Evolutionary conservation across 2,888 invertebrate genomes (phyloP).

Genomic region (Hydroisotoma schaefferi): DNA sequence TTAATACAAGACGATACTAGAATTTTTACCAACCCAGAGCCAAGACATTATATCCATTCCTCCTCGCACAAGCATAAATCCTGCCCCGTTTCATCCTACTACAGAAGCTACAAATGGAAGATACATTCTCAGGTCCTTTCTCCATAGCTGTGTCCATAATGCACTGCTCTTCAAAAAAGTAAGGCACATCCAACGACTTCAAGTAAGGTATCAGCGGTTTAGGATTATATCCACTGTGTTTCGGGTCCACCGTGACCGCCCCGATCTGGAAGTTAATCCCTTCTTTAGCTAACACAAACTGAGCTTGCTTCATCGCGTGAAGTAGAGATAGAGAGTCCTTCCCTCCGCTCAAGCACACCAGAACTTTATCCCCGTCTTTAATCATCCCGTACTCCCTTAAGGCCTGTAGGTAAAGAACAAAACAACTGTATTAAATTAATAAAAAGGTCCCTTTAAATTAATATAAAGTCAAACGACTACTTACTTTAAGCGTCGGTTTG

Average conservation of each 20-base stretch:
- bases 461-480: slow-evolving; percentile 22
- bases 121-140: slow-evolving; percentile 46
- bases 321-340: slow-evolving; percentile 78
- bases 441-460: background rate
- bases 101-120: slow-evolving; percentile 68
- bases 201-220: slow-evolving; percentile 70
- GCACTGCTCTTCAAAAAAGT: slow-evolving; percentile 70
- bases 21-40: no score
- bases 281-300: slow-evolving; percentile 69
- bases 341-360: slow-evolving; percentile 80
- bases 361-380: slow-evolving; percentile 64
- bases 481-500: slow-evolving; percentile 73
- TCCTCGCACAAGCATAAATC: slow-evolving; percentile 69
- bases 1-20: no score
- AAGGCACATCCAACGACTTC: slow-evolving; percentile 67
- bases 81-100: slow-evolving; percentile 68
- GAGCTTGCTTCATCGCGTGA: slow-evolving; percentile 79
- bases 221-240: slow-evolving; percentile 60
- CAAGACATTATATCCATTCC: slow-evolving; percentile 78
- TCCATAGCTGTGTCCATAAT: slow-evolving; percentile 48
- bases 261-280: slow-evolving; percentile 68
- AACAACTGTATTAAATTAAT: slow-evolving; percentile 8
- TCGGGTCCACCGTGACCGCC: slow-evolving; percentile 73
- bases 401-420: slow-evolving; percentile 57
- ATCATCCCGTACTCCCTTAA: slow-evolving; percentile 80